These are phyloP conservation scores for Sitodiplosis mosellana DNA, from an alignment of 1,140 invertebrate genomes.

Conservation along the genomic window DNA sequence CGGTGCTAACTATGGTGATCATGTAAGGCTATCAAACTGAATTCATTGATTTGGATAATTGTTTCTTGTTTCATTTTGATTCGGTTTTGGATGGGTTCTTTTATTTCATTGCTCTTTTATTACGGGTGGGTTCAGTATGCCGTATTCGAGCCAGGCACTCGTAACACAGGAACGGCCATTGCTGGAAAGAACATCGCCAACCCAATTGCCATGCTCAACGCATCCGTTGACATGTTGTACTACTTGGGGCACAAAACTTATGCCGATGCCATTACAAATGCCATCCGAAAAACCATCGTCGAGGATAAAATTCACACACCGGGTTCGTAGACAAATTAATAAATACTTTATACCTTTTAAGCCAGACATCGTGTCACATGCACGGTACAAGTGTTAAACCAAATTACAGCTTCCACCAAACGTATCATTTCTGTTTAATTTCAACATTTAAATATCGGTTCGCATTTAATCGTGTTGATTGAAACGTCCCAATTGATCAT, in stretches of 20 bases:
- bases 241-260: constrained; percentile 73
- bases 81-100: too few species aligned
- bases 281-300: constrained; percentile 66
- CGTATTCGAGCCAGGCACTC: constrained; percentile 86
- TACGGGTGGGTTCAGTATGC: constrained; percentile 61
- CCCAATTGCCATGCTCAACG: constrained; percentile 89
- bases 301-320: constrained; percentile 62
- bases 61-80: constrained; percentile 10
- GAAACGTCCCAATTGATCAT: too few species aligned
- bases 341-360: neutral
- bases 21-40: constrained; percentile 35
- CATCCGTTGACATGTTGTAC: constrained; percentile 78
- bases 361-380: neutral
- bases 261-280: constrained; percentile 53
- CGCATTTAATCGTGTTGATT: too few species aligned
- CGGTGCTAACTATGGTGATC: constrained; percentile 89
- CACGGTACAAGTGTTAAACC: neutral
- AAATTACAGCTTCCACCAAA: neutral
- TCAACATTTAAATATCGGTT: too few species aligned
- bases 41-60: constrained; percentile 1
- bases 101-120: too few species aligned
- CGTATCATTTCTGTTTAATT: neutral
- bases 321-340: constrained; percentile 30
- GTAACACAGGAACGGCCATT: constrained; percentile 83
- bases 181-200: constrained; percentile 95